phyloP scores from a whole-genome alignment of 2,113 vertebrate genomes.

The Elachura formosa region DNA sequence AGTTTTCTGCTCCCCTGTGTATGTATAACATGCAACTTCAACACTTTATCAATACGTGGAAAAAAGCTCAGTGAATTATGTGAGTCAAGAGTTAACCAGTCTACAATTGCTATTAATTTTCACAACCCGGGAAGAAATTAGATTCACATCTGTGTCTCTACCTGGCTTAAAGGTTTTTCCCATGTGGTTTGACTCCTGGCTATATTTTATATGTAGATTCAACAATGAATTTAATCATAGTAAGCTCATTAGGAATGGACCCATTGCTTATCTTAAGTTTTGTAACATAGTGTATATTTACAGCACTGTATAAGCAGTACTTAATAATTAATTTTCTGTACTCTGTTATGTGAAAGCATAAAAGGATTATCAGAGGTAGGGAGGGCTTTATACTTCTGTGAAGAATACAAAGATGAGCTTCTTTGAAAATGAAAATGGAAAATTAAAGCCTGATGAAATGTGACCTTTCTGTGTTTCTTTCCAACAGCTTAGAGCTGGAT shows the following conservation, averaged over 20 bases:
- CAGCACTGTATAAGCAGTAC: neutral
- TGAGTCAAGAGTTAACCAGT: neutral
- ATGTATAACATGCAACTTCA: neutral
- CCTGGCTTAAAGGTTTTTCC: neutral
- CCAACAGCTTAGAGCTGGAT: neutral
- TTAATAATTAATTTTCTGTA: slow-evolving; percentile 41
- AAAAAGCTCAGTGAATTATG: neutral
- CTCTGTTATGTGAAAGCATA: slow-evolving; percentile 15
- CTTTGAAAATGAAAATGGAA: slow-evolving; percentile 10
- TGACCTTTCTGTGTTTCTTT: neutral
- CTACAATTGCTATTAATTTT: neutral
- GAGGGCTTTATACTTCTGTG: neutral
- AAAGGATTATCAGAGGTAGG: slow-evolving; percentile 26
- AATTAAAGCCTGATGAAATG: slow-evolving; percentile 1
- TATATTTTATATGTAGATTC: neutral
- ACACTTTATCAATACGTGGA: neutral
- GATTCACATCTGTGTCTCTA: neutral
- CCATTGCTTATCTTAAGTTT: slow-evolving; percentile 43
- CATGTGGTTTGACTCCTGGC: neutral
- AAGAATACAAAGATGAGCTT: neutral
- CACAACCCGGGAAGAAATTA: neutral
- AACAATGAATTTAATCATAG: slow-evolving; percentile 38
- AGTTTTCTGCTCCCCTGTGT: neutral
- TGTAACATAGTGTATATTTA: slow-evolving; percentile 45
- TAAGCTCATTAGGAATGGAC: slow-evolving; percentile 39